Evolutionary conservation across 2,113 vertebrate genomes (phyloP).

Genomic region (Isichthys henryi): DNA sequence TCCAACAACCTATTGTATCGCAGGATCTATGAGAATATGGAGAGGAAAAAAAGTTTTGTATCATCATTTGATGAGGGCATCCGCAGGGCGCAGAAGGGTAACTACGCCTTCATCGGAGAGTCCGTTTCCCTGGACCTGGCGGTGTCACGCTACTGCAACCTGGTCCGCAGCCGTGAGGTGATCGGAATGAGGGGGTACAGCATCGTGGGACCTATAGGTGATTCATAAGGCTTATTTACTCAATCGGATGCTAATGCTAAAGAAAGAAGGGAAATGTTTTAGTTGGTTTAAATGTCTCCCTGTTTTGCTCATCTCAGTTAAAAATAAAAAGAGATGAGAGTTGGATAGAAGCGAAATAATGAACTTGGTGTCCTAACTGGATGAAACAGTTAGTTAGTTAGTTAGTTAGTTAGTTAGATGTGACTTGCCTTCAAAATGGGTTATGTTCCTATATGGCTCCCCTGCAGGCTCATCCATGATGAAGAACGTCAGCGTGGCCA

Average conservation of each 20-base stretch:
- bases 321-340: neutral
- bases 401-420: neutral
- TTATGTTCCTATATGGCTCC: neutral
- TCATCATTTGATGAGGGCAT: constrained; percentile 63
- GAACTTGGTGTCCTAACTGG: neutral
- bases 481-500: constrained; percentile 63
- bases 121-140: constrained; percentile 69
- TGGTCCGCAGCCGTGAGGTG: constrained; percentile 62
- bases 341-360: neutral
- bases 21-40: constrained; percentile 77
- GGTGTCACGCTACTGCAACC: constrained; percentile 65
- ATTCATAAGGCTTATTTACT: constrained; percentile 18
- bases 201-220: constrained; percentile 68
- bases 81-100: constrained; percentile 60
- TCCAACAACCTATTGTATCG: constrained; percentile 64
- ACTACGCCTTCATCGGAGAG: constrained; percentile 81
- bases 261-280: neutral
- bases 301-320: neutral
- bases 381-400: neutral
- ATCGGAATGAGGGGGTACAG: constrained; percentile 65
- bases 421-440: neutral
- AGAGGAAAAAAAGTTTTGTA: constrained; percentile 64
- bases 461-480: constrained; percentile 61
- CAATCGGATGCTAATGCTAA: neutral
- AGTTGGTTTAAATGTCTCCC: neutral